These are phyloP conservation scores for Thunnus thynnus DNA, from an alignment of 2,113 vertebrate genomes.

Conservation along the genomic window DNA sequence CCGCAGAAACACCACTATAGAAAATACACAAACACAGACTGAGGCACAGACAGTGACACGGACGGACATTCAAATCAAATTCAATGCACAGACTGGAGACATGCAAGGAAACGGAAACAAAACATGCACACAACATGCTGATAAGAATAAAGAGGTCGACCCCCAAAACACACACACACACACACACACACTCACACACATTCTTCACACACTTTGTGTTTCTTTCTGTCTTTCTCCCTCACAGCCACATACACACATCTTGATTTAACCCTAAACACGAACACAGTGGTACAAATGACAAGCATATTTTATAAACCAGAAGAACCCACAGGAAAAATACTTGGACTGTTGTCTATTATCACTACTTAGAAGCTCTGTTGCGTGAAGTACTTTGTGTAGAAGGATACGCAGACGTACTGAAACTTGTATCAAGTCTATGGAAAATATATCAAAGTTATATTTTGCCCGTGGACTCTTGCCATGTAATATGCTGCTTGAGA, in stretches of 20 bases:
- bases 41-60: conserved; percentile 16
- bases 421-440: conserved; percentile 46
- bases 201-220: background rate
- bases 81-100: conserved; percentile 48
- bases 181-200: background rate
- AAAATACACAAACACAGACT: conserved; percentile 26
- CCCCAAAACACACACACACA: conserved; percentile 48
- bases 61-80: conserved; percentile 40
- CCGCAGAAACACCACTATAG: conserved; percentile 21
- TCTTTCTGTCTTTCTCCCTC: conserved; percentile 2
- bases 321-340: conserved; percentile 88
- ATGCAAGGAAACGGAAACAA: conserved; percentile 59
- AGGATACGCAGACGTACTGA: conserved; percentile 32
- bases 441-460: conserved; percentile 64
- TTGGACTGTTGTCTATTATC: conserved; percentile 48
- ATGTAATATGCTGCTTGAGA: conserved; percentile 80
- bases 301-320: conserved; percentile 78
- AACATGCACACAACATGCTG: conserved; percentile 70
- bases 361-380: conserved; percentile 54
- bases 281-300: conserved; percentile 74
- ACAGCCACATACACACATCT: conserved; percentile 30
- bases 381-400: conserved; percentile 41
- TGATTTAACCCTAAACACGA: conserved; percentile 64
- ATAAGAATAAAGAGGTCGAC: conserved; percentile 26
- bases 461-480: conserved; percentile 86